Conservation (phyloP, 2,797 vertebrate genomes). For the Botia almorhae region DNA sequence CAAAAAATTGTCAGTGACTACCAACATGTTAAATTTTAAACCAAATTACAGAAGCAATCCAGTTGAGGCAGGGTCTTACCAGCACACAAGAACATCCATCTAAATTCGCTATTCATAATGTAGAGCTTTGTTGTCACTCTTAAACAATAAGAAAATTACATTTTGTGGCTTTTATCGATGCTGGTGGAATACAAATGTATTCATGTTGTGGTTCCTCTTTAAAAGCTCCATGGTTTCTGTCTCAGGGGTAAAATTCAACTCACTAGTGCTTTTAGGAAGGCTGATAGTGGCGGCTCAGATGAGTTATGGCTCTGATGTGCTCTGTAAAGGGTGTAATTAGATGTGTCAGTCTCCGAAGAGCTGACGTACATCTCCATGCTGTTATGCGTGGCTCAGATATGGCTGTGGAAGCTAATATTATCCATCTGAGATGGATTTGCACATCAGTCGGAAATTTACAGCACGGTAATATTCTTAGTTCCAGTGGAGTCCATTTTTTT, state of each 20-base stretch:
- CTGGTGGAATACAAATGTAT: neutral
- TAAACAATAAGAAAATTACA: neutral
- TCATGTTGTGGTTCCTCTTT: neutral
- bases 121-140: neutral
- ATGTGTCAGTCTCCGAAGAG: conserved; percentile 25
- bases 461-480: neutral
- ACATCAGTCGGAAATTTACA: neutral
- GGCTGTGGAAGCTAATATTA: conserved; percentile 1
- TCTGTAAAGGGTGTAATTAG: conserved; percentile 37
- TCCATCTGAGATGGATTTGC: conserved; percentile 14
- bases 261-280: neutral
- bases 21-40: no score
- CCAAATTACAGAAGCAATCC: conserved; percentile 36
- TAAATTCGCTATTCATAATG: conserved; percentile 54
- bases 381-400: conserved; percentile 18
- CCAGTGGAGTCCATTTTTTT: neutral
- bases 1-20: conserved; percentile 58
- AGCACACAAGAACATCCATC: neutral
- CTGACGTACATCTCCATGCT: conserved; percentile 20
- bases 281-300: neutral
- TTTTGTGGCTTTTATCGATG: neutral
- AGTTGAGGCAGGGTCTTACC: conserved; percentile 46
- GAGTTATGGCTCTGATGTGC: conserved; percentile 35
- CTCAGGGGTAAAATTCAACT: conserved; percentile 16
- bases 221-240: conserved; percentile 21